A percentile compares a stretch with the other conserved stretches of the same genome.
Conservation (phyloP, 92 coral and sea anemone species). For the Epizoanthus illoricatus region DNA sequence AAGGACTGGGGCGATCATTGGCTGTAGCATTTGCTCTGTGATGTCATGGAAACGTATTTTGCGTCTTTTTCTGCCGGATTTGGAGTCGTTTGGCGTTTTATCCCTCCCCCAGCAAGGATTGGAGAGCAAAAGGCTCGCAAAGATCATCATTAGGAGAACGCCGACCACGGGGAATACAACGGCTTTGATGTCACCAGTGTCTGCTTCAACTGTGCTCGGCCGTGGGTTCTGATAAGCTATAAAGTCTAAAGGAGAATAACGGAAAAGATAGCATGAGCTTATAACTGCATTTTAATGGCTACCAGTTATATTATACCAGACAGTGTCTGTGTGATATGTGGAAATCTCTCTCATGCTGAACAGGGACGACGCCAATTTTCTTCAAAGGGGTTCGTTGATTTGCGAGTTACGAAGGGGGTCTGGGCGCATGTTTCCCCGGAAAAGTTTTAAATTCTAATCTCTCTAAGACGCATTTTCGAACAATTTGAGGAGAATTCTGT, state of each 20-base stretch:
- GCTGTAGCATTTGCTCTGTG: constrained; percentile 54
- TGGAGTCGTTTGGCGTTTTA: not conserved
- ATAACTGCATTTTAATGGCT: too few species aligned
- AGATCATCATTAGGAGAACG: constrained; percentile 70
- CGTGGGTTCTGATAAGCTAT: constrained; percentile 6
- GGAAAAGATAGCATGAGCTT: not conserved
- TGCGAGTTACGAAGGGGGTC: too few species aligned
- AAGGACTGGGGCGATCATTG: constrained; percentile 70
- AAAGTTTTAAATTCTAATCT: too few species aligned
- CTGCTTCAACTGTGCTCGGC: not conserved
- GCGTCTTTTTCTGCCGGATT: constrained; percentile 30
- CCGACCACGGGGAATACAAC: constrained; percentile 79
- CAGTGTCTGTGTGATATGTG: too few species aligned
- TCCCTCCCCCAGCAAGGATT: constrained; percentile 39
- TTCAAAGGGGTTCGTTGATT: too few species aligned
- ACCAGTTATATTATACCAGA: too few species aligned
- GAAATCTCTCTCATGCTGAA: too few species aligned
- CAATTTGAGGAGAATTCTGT: too few species aligned
- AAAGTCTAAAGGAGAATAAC: not conserved
- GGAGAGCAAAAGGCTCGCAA: constrained; percentile 72
- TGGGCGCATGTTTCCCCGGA: too few species aligned
- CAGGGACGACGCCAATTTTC: too few species aligned
- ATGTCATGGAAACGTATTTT: constrained; percentile 62
- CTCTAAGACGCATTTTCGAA: too few species aligned
- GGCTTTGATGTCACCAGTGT: constrained; percentile 49